Conservation (phyloP, 2,113 vertebrate genomes). For the Blennius ocellaris region DNA sequence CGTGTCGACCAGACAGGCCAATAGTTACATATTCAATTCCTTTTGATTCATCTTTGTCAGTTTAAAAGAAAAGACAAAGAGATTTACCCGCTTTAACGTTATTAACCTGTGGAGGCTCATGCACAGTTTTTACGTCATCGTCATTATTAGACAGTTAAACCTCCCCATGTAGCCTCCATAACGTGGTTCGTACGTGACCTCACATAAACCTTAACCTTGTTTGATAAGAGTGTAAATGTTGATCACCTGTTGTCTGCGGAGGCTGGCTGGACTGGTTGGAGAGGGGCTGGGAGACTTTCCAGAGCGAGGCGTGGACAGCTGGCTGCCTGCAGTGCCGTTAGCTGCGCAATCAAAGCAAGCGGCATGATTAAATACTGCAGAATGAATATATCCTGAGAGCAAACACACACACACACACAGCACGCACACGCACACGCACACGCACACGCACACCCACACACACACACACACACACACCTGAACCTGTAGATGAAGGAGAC, state of each 20-base stretch:
- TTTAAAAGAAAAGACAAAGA: too few relatives aligned
- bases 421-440: too few relatives aligned
- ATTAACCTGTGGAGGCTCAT: too few relatives aligned
- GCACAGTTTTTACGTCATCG: too few relatives aligned
- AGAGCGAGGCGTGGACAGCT: conserved; percentile 96
- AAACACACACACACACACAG: too few relatives aligned
- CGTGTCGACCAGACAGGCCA: too few relatives aligned
- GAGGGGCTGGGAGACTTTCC: conserved; percentile 97
- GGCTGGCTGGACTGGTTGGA: conserved; percentile 95
- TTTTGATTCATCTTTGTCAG: too few relatives aligned
- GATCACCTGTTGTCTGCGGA: conserved; percentile 93
- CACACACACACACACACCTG: conserved; percentile 81
- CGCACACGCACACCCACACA: too few relatives aligned
- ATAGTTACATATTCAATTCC: too few relatives aligned
- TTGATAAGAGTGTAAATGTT: background rate
- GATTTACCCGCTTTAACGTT: too few relatives aligned
- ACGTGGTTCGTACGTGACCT: background rate
- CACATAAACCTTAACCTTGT: conserved; percentile 1
- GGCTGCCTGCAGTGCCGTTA: conserved; percentile 97
- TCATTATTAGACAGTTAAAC: too few relatives aligned
- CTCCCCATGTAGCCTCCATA: background rate
- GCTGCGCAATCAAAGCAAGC: conserved; percentile 79
- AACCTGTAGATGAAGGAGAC: conserved; percentile 93
- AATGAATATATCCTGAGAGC: background rate
- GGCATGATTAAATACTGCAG: background rate